Base-by-base conservation (phyloP, 2,113 vertebrate species). In the Catagonus wagneri region DNA sequence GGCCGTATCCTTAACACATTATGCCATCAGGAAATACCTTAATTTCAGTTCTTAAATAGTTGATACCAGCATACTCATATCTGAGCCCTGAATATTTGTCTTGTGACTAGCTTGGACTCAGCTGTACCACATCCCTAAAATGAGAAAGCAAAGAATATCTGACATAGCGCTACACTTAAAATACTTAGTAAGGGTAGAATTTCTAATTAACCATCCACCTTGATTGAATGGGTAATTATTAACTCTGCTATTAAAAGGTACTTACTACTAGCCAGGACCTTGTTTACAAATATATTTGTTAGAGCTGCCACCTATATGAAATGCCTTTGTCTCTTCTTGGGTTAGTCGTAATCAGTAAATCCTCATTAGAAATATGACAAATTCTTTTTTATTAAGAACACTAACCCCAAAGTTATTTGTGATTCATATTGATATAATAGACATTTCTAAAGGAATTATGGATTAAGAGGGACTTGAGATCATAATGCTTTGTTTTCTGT, bases 391-490 rank as follows among this genome's bases (percentile, higher is more conserved):
- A 97, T 97, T 97, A 98, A 95, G 90, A 97, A 93, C 93, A 98
- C 94, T 98, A 97, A 98, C 96, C 91, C 54, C 92, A 98, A 98
- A 96, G 93, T 97, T 98, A 84, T 92, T 98, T 98, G 93, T 96
- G 95, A 98, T 97, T 98, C 95, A 96, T 98, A 91, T 97, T 98
- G 81, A 96, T 97, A 97, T 97, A 98, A 97, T 95, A 96, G 72
- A 87, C 96, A 98, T 92, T 97, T 98, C 92, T 95, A 98, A 98
- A 98, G 95, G 96, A 98, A 98, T 98, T 98, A 98, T 97, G 93
- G 90, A 98, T 98, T 98, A 98, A 97, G 96, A 89, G 74, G 88
- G 80, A 97, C 71, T 97, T 98, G 93, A 98, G 92, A 96, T 98
- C 89, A 97, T 97, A 98, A 97, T 93, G 96, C 93, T 98, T 93